A percentile compares a stretch with the other conserved stretches of the same genome.
These are phyloP conservation scores for Dolichallabes microphthalmus DNA, from an alignment of 2,113 vertebrate genomes.

Conservation along the genomic window DNA sequence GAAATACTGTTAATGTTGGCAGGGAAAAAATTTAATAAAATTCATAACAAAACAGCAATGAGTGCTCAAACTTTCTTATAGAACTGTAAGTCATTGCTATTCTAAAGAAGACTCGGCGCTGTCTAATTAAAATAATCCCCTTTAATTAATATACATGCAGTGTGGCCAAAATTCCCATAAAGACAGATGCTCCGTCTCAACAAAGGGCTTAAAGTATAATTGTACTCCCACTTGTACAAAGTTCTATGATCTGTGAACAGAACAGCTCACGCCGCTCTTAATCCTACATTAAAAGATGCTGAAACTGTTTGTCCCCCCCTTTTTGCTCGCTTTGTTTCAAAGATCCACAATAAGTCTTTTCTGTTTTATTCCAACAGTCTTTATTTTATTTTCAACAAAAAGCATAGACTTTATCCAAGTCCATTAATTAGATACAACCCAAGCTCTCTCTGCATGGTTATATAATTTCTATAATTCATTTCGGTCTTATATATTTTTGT, in stretches of 20 bases:
- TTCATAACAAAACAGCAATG: neutral
- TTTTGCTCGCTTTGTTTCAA: neutral
- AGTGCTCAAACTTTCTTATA: neutral
- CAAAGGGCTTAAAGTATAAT: conserved; percentile 21
- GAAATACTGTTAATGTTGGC: no score
- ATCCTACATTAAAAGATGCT: neutral
- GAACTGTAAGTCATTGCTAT: neutral
- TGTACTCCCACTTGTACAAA: neutral
- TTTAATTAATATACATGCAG: conserved; percentile 45
- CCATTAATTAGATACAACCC: neutral
- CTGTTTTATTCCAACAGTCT: neutral
- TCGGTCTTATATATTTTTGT: neutral
- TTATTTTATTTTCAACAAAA: neutral
- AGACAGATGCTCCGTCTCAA: conserved; percentile 14
- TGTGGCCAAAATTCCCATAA: conserved; percentile 12
- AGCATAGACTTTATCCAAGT: neutral
- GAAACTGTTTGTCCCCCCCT: neutral
- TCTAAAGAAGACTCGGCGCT: neutral
- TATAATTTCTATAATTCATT: neutral
- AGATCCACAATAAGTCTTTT: neutral
- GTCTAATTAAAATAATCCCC: conserved; percentile 51
- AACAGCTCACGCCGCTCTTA: neutral
- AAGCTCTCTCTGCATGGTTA: neutral
- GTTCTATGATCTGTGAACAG: conserved; percentile 16
- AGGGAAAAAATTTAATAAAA: no score